A percentile compares a stretch with the other conserved stretches of the same genome.
phyloP scores from a whole-genome alignment of 2,113 vertebrate species.

The Garra rufa region DNA sequence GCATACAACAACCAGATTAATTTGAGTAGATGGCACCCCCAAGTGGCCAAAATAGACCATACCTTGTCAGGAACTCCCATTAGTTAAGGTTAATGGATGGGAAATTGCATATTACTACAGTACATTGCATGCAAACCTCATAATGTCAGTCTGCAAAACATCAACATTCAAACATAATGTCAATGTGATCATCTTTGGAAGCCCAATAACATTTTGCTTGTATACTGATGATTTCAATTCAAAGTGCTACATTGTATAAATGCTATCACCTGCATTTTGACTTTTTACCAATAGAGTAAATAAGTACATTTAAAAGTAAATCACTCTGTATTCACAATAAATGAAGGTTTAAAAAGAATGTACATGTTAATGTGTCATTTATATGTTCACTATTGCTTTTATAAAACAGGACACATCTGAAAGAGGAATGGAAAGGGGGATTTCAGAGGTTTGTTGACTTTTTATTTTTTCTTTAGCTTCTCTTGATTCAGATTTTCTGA shows the following conservation, averaged over 20 bases:
- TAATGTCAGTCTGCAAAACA: background rate
- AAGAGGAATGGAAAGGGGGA: background rate
- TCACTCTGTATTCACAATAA: background rate
- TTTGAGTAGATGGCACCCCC: slow-evolving; percentile 12
- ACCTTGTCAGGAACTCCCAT: background rate
- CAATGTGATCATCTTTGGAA: background rate
- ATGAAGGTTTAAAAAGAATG: background rate
- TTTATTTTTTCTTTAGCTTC: background rate
- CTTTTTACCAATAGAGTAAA: background rate
- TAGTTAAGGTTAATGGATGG: background rate
- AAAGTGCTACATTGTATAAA: slow-evolving; percentile 32
- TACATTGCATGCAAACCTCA: background rate
- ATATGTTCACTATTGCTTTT: background rate
- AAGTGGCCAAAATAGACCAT: slow-evolving; percentile 18
- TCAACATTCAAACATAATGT: slow-evolving; percentile 2
- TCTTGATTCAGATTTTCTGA: background rate
- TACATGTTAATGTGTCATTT: background rate
- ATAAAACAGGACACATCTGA: background rate
- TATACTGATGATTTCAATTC: background rate
- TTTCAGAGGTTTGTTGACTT: background rate
- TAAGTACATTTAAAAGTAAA: background rate
- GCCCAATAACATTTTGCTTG: background rate
- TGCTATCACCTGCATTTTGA: background rate
- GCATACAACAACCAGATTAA: background rate
- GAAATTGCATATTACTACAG: background rate